Base-by-base conservation (phyloP, 2,797 vertebrate genomes). In the Darevskia mixta region DNA sequence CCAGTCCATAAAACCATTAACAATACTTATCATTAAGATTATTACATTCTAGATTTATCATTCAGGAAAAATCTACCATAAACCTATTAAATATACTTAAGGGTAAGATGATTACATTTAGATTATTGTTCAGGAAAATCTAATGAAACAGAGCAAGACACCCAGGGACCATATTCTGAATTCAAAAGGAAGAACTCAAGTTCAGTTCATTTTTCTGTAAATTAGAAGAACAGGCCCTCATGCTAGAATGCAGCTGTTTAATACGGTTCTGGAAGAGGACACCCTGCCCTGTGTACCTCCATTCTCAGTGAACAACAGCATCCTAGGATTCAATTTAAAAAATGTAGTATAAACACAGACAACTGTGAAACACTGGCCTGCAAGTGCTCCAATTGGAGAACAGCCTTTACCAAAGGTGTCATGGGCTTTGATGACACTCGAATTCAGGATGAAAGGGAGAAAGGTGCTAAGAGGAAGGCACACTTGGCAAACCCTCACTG, bases 11-110 rank as follows among this genome's bases (percentile, higher is more conserved):
- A 64, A 79, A 10, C 41, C 41, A 88, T 87, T 90, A 95, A 95
- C 89, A 64, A 83, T 82, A 94, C 93, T 95, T 94, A 94, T 90
- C 76, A 4, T 86, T 49, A 94, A 85, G 89, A 43, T 93, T 93
- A 94, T 55, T 93, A 90, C 87, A 90, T 95, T 94, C n/a, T 23
- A 38, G 58, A 58, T 15, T 55, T 86, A 94, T 94, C 71, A 86
- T 91, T 38, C 71, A 90, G 72, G 49, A 15, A 55, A 41, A 55
- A 55, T 15, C 49, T 55, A 55, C 95, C 93, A 89, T 92, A 95
- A 64, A 79, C 11, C 41, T 38, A 88, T 87, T 90, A 95, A 95
- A 90, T 67, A 83, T 82, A 94, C 93, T 95, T 94, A 94, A 90
- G 78, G 3, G 87, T 49, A 94, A 85, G 89, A 43, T 93, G 92